These are phyloP conservation scores for Pachycephala philippinensis DNA, from an alignment of 2,113 vertebrate genomes.

Conservation along the genomic window DNA sequence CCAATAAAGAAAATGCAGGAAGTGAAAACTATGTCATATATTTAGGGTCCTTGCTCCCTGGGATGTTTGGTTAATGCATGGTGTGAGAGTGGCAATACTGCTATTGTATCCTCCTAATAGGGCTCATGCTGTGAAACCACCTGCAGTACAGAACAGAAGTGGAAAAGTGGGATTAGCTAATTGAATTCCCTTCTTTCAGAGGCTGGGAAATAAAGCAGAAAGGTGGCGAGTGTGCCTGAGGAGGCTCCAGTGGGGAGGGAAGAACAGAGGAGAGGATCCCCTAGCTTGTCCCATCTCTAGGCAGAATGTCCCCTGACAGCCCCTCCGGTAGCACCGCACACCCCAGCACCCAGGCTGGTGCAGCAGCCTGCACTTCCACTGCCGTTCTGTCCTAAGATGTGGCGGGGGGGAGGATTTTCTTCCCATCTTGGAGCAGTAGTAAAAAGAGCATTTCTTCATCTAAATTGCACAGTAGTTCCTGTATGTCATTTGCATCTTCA, in stretches of 20 bases:
- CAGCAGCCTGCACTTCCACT: not conserved
- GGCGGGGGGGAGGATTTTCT: not conserved
- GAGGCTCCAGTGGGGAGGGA: not conserved
- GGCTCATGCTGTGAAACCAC: not conserved
- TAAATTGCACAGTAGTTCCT: accelerated
- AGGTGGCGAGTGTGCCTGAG: not conserved
- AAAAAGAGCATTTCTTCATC: not conserved
- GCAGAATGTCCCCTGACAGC: not conserved
- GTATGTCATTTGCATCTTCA: not conserved
- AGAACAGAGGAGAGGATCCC: not conserved
- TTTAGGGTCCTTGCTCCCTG: not conserved
- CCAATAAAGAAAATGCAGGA: not conserved
- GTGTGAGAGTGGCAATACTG: not conserved
- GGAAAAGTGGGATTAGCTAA: not conserved
- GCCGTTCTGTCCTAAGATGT: not conserved
- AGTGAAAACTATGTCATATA: not conserved
- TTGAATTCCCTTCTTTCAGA: not conserved
- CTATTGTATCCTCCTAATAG: not conserved
- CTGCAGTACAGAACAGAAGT: not conserved
- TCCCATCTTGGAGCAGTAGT: not conserved
- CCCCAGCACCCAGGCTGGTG: accelerated
- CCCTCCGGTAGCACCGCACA: accelerated
- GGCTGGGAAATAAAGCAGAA: not conserved
- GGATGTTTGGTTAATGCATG: not conserved
- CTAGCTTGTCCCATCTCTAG: accelerated